A percentile compares a stretch with the other conserved stretches of the same genome.
phyloP scores from a whole-genome alignment of 2,113 vertebrate genomes.

The Paedocypris sp. region DNA sequence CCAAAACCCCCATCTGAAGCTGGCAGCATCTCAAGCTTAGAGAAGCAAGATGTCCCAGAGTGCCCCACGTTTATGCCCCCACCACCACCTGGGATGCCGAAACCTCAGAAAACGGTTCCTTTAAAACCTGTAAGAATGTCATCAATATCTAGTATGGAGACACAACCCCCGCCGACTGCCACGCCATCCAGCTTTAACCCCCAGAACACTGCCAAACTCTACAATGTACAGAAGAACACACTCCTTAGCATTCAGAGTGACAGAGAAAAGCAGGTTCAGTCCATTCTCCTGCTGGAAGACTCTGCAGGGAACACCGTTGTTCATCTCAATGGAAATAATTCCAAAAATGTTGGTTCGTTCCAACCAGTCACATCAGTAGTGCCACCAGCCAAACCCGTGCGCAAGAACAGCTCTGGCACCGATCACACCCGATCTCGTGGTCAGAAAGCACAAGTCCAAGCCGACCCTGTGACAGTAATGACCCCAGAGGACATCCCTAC shows the following conservation, averaged over 20 bases:
- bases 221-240: conserved; percentile 41
- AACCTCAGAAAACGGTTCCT: conserved; percentile 49
- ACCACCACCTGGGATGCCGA: conserved; percentile 48
- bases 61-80: conserved; percentile 51
- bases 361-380: neutral
- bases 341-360: conserved; percentile 19
- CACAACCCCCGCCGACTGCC: conserved; percentile 35
- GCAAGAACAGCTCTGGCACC: conserved; percentile 32
- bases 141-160: conserved; percentile 47
- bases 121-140: conserved; percentile 55
- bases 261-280: conserved; percentile 42
- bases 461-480: conserved; percentile 13
- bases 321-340: conserved; percentile 34
- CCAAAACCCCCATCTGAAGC: conserved; percentile 49
- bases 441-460: conserved; percentile 2
- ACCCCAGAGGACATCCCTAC: conserved; percentile 20
- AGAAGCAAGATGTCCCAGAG: conserved; percentile 31
- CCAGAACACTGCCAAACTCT: conserved; percentile 56
- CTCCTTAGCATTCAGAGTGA: conserved; percentile 32
- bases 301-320: conserved; percentile 29
- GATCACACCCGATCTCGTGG: too few species aligned
- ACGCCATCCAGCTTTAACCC: conserved; percentile 63
- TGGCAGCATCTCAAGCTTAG: conserved; percentile 36
- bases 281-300: conserved; percentile 55
- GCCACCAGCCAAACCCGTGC: conserved; percentile 41